phyloP scores from a whole-genome alignment of 2,888 invertebrate genomes.

The Cantharis lateralis region DNA sequence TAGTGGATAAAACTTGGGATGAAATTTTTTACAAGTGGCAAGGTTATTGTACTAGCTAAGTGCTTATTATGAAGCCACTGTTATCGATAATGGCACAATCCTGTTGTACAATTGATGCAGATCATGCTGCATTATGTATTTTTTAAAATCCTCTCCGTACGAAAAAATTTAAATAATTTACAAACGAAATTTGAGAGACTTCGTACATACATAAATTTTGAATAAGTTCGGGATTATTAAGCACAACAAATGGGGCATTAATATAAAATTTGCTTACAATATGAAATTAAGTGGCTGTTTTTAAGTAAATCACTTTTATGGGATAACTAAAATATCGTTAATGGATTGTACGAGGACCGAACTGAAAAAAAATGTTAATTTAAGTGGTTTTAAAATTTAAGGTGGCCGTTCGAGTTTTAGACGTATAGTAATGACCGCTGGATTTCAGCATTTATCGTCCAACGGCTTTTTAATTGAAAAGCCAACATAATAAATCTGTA shows the following conservation, averaged over 20 bases:
- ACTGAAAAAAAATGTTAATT: not conserved
- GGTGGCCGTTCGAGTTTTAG: not conserved
- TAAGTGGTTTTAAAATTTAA: not conserved
- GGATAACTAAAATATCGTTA: not conserved
- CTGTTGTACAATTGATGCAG: slow-evolving; percentile 21
- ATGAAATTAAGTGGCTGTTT: not conserved
- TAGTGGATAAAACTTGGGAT: not conserved
- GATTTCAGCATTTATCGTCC: not conserved
- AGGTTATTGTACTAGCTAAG: slow-evolving; percentile 22
- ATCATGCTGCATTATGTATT: slow-evolving; percentile 5
- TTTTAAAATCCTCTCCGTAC: not conserved
- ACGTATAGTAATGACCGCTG: not conserved
- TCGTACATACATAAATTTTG: not conserved
- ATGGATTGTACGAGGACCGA: not conserved
- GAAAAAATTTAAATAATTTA: not conserved
- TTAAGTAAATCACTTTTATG: not conserved
- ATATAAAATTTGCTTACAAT: not conserved
- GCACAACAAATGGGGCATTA: not conserved
- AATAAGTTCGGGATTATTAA: not conserved
- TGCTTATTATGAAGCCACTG: slow-evolving; percentile 17
- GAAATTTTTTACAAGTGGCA: slow-evolving; percentile 2
- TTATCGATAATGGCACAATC: slow-evolving; percentile 24
- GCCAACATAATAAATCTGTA: not conserved
- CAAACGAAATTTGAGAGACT: not conserved
- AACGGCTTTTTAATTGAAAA: not conserved